These are phyloP conservation scores for Eupithecia insigniata DNA, from an alignment of 2,888 invertebrate species.

Conservation along the genomic window DNA sequence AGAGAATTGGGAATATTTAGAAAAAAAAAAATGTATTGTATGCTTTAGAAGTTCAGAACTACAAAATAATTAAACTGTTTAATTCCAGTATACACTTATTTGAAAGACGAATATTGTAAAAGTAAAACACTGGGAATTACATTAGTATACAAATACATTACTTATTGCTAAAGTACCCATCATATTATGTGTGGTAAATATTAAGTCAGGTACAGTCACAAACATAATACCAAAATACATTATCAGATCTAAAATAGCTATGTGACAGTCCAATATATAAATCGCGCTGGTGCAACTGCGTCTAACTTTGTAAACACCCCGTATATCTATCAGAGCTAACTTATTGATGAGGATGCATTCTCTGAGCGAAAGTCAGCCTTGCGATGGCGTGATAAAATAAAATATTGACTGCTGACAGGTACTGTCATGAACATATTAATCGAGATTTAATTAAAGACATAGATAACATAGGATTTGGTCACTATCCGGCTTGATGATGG, in stretches of 20 bases:
- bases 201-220: not conserved
- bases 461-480: not conserved
- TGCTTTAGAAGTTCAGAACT: no score
- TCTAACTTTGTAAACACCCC: conserved; percentile 25
- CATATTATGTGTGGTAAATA: not conserved
- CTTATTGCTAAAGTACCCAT: conserved; percentile 1
- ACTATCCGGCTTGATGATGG: not conserved
- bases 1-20: no score
- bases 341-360: conserved; percentile 15
- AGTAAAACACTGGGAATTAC: not conserved
- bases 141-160: not conserved
- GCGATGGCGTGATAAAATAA: conserved; percentile 17
- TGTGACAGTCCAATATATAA: conserved; percentile 20
- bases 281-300: conserved; percentile 24
- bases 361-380: conserved; percentile 16
- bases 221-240: not conserved
- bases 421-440: conserved; percentile 22
- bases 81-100: no score
- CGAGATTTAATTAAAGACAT: not conserved
- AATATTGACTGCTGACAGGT: conserved; percentile 22
- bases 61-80: no score
- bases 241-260: conserved; percentile 19
- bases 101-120: no score
- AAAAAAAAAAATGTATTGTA: no score
- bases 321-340: conserved; percentile 23